phyloP scores from a whole-genome alignment of 2,113 vertebrate genomes.

The Poicephalus meyeri region DNA sequence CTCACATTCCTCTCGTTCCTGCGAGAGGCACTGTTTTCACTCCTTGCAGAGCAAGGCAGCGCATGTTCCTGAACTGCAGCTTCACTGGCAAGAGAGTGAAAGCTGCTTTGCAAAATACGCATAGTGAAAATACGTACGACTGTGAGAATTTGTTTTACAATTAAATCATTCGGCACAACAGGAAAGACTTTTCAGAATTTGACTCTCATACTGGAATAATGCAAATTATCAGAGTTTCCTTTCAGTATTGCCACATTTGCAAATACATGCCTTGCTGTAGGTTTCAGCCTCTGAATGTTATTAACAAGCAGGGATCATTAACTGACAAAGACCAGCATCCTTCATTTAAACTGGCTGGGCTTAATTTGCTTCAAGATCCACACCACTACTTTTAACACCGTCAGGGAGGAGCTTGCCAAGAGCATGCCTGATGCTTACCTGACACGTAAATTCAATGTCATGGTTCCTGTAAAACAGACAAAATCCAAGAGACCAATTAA shows the following conservation, averaged over 20 bases:
- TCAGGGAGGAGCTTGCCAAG: not conserved
- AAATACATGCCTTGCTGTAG: not conserved
- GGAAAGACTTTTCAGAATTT: not conserved
- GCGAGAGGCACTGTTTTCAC: not conserved
- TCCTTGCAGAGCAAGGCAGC: fast-evolving
- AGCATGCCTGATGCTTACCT: conserved; percentile 55
- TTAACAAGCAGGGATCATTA: not conserved
- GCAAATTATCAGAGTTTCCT: not conserved
- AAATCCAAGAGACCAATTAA: not conserved
- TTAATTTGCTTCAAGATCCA: not conserved
- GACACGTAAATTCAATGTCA: conserved; percentile 42
- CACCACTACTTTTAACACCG: fast-evolving
- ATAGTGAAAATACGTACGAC: fast-evolving
- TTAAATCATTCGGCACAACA: not conserved
- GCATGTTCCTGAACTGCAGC: not conserved
- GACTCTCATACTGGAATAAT: not conserved
- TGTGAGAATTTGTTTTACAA: not conserved
- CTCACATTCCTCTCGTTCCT: fast-evolving
- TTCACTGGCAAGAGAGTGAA: not conserved
- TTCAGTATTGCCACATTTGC: not conserved
- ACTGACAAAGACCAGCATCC: not conserved
- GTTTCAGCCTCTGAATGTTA: not conserved
- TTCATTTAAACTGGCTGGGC: not conserved
- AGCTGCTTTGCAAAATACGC: not conserved
- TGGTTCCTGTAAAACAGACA: conserved; percentile 68